Evolutionary conservation across 2,888 invertebrate species (phyloP), one percentile per base, ranked within the genome.

Genomic region (Eupithecia pulchellata): DNA sequence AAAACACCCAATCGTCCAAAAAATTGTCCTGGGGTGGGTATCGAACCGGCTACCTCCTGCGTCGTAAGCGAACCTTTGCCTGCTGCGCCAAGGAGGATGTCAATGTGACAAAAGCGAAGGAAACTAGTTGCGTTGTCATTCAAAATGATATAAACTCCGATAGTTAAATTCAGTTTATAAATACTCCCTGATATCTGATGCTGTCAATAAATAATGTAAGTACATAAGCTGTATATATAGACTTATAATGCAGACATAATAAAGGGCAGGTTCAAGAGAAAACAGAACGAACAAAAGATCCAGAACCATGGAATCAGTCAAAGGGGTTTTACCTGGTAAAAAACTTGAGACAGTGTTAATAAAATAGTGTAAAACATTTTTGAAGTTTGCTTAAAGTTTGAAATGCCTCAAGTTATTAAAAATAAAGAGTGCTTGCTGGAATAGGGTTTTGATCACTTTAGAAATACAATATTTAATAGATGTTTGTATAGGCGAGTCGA

Each of bases 361-460:
- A 47, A 47, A 20, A 47, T 11, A 25, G 52, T 52, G 25, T 52
- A 52, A 25, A 47, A 47, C 20, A 47, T 42, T 8, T 47, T 52
- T 52, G 13, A 39, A 47, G 1, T 13, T 4, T 13, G 47, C 11
- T 1, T 25, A 13, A 2, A 47, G 25, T 52, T 11, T 13, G 11
- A 52, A 52, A 25, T 52, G 52, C 25, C 52, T 47, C 47, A 42
- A 47, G 13, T 57, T 57, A 57, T 29, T 29, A 29, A 29, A 52
- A 52, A 52, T 52, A 0, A 52, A 13, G 4, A 13, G 20, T 47
- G 20, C 47, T 52, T 25, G 60, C 68, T 75, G 72, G 74, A 73
- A 75, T 67, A 73, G 74, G 74, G 64, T 64, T 47, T 20, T 47
- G 64, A 73, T 70, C 77, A 74, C 71, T 66, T 74, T 70, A 71